Base-by-base conservation (phyloP, 2,113 vertebrate genomes). In the Mesembrinibis cayennensis region DNA sequence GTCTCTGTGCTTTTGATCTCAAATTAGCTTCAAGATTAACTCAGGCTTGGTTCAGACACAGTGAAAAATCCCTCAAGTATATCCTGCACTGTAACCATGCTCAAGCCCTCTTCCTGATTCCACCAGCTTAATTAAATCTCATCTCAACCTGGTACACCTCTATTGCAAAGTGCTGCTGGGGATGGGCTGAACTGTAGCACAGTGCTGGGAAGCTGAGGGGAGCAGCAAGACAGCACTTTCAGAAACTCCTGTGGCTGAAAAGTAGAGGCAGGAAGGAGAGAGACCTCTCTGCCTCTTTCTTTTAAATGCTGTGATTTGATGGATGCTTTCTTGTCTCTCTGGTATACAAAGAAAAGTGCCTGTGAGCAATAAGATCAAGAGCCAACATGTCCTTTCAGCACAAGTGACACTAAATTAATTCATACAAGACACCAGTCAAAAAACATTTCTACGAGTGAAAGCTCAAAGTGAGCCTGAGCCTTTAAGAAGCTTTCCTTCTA, bases 1-100 rank as follows among this genome's bases (percentile, higher is more conserved):
- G 50, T n/a, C 58, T 91, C 62, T 73, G 26, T 79, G 78, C 45
- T 93, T 97, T 94, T 97, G 95, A 96, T 95, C 84, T 97, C 96
- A 91, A 95, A 95, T 95, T 93, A 94, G 38, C 45, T 90, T 69
- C 84, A 91, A 47, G 76, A 94, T 82, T 82, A 82, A 87, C 72
- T 79, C 36, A 45, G 53, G 45, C 74, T 82, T 87, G 44, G 69
- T 84, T 91, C 61, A 95, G 77, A 89, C 44, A 23, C 10, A 32
- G 36, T 61, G 36, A 67, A 95, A 92, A 73, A 65, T 56, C 69
- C 49, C 40, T 81, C 6, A 30, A 69, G 56, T 89, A 4, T 69
- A 49, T 85, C 16, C 56, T 70, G 52, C 52, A 52, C 19, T 0
- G 0, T 44, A 82, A 63, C 72, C 11, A 11, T 12, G 49, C 61